These are phyloP conservation scores for Vanacampus margaritifer DNA, from an alignment of 2,113 vertebrate species.

Conservation along the genomic window DNA sequence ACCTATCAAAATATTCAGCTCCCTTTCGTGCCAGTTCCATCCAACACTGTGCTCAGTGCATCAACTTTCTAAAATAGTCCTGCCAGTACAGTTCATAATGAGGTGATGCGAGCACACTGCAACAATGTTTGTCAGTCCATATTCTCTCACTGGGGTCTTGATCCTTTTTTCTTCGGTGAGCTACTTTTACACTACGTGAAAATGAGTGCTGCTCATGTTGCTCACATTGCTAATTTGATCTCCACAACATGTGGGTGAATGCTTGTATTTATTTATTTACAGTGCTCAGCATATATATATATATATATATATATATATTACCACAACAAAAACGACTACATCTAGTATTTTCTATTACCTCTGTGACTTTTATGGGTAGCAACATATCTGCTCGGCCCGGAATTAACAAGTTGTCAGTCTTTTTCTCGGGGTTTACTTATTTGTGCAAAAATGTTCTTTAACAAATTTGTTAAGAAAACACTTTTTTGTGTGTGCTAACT, in stretches of 20 bases:
- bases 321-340: too few relatives aligned
- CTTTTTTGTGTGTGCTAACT: too few relatives aligned
- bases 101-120: conserved; percentile 35
- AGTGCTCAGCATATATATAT: too few relatives aligned
- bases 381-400: too few relatives aligned
- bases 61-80: conserved; percentile 21
- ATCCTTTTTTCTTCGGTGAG: background rate
- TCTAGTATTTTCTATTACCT: too few relatives aligned
- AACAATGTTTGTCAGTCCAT: conserved; percentile 34
- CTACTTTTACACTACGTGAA: background rate
- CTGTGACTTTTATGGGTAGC: too few relatives aligned
- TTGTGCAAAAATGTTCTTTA: too few relatives aligned
- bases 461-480: too few relatives aligned
- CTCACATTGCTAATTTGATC: background rate
- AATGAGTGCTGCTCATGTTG: background rate
- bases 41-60: background rate
- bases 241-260: background rate
- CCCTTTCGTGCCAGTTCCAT: conserved; percentile 13
- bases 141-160: conserved; percentile 5
- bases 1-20: conserved; percentile 24
- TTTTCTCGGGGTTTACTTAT: too few relatives aligned
- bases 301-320: too few relatives aligned
- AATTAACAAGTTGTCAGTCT: too few relatives aligned
- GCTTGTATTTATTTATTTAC: too few relatives aligned
- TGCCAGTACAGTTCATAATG: conserved; percentile 51